Percentiles rank a stretch among this genome's conserved stretches.
Conservation (phyloP, 2,797 vertebrate species). For the Lemur catta region DNA sequence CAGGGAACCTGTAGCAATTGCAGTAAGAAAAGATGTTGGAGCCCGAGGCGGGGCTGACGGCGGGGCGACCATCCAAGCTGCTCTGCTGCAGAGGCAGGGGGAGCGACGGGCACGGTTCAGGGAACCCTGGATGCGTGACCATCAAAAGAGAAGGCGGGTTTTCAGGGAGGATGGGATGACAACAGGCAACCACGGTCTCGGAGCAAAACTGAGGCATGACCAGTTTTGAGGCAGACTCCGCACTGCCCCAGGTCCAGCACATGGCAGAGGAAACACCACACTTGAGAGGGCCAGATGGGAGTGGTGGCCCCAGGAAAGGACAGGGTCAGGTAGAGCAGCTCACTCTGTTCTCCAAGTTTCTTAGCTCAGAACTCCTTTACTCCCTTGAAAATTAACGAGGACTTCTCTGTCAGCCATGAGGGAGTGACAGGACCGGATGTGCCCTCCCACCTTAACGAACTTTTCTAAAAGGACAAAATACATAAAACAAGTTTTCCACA, state of each 20-base stretch:
- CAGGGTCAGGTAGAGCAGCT: background rate
- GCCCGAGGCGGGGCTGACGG: too few species aligned
- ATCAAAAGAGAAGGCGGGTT: background rate
- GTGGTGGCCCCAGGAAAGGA: background rate
- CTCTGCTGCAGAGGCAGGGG: too few species aligned
- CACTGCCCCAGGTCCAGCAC: background rate
- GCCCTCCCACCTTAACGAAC: background rate
- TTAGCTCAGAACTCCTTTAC: background rate
- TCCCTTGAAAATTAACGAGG: background rate
- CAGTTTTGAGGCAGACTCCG: too few species aligned
- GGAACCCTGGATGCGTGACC: background rate
- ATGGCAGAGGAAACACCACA: background rate
- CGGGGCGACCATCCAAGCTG: too few species aligned
- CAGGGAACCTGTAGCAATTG: background rate
- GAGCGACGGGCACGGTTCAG: too few species aligned
- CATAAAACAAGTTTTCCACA: background rate
- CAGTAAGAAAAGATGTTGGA: background rate
- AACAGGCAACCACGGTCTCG: background rate
- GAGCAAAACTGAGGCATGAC: background rate
- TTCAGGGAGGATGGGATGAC: background rate
- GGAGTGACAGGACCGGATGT: background rate
- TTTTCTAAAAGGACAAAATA: background rate
- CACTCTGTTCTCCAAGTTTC: background rate
- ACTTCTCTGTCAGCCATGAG: background rate
- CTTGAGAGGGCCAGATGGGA: accelerated